Evolutionary conservation across 2,797 vertebrate genomes (phyloP).

Genomic region (Bovichtus variegatus): DNA sequence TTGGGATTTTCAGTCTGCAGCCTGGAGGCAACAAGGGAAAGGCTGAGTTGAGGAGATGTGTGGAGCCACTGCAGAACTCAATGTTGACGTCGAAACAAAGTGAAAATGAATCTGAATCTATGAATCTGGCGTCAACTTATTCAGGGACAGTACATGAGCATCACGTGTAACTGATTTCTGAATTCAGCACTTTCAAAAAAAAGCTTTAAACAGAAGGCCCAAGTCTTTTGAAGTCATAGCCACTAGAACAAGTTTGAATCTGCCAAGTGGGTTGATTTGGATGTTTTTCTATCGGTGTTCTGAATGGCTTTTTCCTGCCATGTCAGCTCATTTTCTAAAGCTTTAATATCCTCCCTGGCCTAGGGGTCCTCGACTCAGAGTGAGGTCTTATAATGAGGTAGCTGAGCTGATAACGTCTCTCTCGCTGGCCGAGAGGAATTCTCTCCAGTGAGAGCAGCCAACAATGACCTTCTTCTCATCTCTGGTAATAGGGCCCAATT

Average conservation of each 20-base stretch:
- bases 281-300: constrained; percentile 52
- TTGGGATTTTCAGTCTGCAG: too few species aligned
- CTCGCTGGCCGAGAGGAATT: constrained; percentile 35
- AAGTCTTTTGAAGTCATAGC: constrained; percentile 26
- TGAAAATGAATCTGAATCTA: too few species aligned
- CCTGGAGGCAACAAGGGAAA: too few species aligned
- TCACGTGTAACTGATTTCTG: constrained; percentile 3
- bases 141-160: not conserved
- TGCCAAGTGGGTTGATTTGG: constrained; percentile 39
- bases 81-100: not conserved
- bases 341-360: constrained; percentile 71
- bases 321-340: constrained; percentile 67
- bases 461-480: constrained; percentile 58
- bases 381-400: constrained; percentile 60
- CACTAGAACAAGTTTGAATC: constrained; percentile 14
- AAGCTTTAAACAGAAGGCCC: not conserved
- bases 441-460: constrained; percentile 33
- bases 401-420: constrained; percentile 50
- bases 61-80: too few species aligned
- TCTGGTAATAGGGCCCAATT: constrained; percentile 39
- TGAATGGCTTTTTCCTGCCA: constrained; percentile 35
- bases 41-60: too few species aligned
- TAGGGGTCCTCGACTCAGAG: constrained; percentile 36
- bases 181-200: constrained; percentile 32
- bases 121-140: not conserved